Evolutionary conservation across 1,140 invertebrate species (phyloP), one percentile per base, ranked within the genome.

Genomic region (Scaptomyza montana): DNA sequence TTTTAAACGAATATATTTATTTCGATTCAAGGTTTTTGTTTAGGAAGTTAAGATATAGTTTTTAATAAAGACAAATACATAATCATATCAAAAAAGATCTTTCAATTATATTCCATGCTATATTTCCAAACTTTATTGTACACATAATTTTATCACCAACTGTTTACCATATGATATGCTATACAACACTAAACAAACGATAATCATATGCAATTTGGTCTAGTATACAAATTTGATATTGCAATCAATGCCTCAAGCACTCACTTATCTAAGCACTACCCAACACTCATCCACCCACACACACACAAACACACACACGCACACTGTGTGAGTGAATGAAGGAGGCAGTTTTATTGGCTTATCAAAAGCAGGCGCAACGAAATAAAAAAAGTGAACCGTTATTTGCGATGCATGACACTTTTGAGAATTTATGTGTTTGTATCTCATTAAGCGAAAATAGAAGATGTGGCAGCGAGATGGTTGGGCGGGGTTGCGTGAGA

Each of bases 341-440:
- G n/a, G n/a, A 45, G 70, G 55, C 72, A 76, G 72, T 76, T 68
- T 76, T 74, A 66, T 80, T 55, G 53, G 53, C 53, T 55, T 51
- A 51, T 51, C 49, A 39, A 54, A 77, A 55, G 33, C 30, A 46
- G 65, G 59, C 50, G 33, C 33, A 36, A 16, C 16, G 16, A 16
- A 16, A 16, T 16, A 9, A 36, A 36, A 9, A 36, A 78, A 84
- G 75, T 71, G 69, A 77, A 87, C 50, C 77, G 81, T 80, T 80
- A 80, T 86, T 77, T 89, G 73, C 80, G 86, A 79, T 78, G 78
- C 87, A 78, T 90, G 89, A 90, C 89, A 90, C 80, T 84, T 90
- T 90, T 84, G 70, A 81, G 74, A 90, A 90, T 90, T 90, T 90
- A 90, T 90, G 89, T 90, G 89, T 90, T 90, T 90, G 89, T 90